Evolutionary conservation across 2,797 vertebrate species (phyloP), one percentile per base, ranked within the genome.

Genomic region (Eutrigla gurnardus): DNA sequence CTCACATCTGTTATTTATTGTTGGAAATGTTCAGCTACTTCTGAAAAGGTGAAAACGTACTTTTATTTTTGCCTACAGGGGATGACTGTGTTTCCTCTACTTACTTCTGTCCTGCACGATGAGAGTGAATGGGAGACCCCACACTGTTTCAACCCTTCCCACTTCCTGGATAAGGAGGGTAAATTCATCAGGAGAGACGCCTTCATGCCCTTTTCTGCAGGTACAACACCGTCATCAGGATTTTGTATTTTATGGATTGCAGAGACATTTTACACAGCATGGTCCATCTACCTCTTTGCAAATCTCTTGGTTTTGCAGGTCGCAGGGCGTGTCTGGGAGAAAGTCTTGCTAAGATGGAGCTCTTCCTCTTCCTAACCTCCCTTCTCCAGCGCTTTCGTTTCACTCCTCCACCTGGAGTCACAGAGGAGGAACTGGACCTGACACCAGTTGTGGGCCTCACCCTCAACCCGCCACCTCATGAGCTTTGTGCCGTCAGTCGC

Each of bases 171-270:
- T 75, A 53, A 88, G 17, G 77, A 93, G 4, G 92, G 92, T 1
- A 73, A 39, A 35, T 93, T 93, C 39, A 17, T 74, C 13, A 91
- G 59, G 69, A 90, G 75, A 73, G 89, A 93, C 0, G 92, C 91
- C 42, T 94, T 94, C 70, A 59, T 94, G 55, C 86, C 92, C 18
- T 94, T 94, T 58, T 93, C 93, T 75, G 92, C 93, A 92, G 93
- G 93, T 94, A 25, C 25, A 25, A 25, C 25, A 25, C 25, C 1
- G 25, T 25, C 25, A 25, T 25, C 25, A 25, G 25, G 25, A 25
- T 25, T 25, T 25, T 25, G 25, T 25, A 25, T 25, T 25, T 25
- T 25, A 25, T n/a, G 25, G 25, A 25, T 7, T 33, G 18, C 1
- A 1, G 10, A 2, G 36, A 18, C 37, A 59, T 36, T n/a, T 13